A percentile compares a stretch with the other conserved stretches of the same genome.
phyloP scores from a whole-genome alignment of 2,113 vertebrate species.

The Takifugu flavidus region DNA sequence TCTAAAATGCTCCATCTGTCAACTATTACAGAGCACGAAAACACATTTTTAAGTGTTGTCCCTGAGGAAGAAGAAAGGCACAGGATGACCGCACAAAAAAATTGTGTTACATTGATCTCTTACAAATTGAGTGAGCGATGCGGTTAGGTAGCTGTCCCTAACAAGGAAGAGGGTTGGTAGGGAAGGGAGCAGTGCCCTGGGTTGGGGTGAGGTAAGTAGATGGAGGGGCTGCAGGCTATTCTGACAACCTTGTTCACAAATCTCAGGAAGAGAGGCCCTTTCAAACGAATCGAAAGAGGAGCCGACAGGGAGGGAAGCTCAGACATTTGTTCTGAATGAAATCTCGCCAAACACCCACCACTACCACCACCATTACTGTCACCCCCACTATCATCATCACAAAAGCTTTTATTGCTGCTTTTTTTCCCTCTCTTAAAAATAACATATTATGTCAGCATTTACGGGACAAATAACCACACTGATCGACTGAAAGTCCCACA shows the following conservation, averaged over 20 bases:
- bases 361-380: no score
- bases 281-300: slow-evolving; percentile 59
- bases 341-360: slow-evolving; percentile 12
- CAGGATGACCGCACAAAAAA: slow-evolving; percentile 39
- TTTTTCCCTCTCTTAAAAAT: slow-evolving; percentile 11
- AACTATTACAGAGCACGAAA: slow-evolving; percentile 11
- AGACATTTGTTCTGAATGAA: slow-evolving; percentile 31
- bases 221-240: slow-evolving; percentile 32
- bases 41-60: not conserved
- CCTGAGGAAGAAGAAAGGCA: slow-evolving; percentile 16
- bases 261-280: slow-evolving; percentile 52
- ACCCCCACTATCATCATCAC: no score
- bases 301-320: slow-evolving; percentile 35
- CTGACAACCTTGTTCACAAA: slow-evolving; percentile 71
- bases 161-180: slow-evolving; percentile 71
- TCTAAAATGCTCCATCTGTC: slow-evolving; percentile 6
- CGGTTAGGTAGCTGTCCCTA: slow-evolving; percentile 27
- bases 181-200: slow-evolving; percentile 53
- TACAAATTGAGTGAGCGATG: slow-evolving; percentile 66
- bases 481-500: slow-evolving; percentile 43
- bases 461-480: slow-evolving; percentile 11
- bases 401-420: not conserved
- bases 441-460: slow-evolving; percentile 10
- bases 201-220: slow-evolving; percentile 9
- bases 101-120: slow-evolving; percentile 64